These are phyloP conservation scores for Trematomus bernacchii DNA, from an alignment of 2,797 vertebrate species.

Conservation along the genomic window DNA sequence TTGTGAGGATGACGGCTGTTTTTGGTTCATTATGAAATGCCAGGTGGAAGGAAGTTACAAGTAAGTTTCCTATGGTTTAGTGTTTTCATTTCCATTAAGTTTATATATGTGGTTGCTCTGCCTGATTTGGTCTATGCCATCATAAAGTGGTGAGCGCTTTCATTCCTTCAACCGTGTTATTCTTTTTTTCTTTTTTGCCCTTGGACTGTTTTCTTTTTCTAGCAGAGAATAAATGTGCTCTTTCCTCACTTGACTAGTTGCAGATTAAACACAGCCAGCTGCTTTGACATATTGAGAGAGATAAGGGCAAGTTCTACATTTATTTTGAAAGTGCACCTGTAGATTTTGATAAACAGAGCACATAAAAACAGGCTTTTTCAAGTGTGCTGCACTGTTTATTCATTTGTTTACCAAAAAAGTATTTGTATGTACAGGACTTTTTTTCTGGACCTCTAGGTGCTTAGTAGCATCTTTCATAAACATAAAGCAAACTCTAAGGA, in stretches of 20 bases:
- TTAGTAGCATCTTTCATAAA: constrained; percentile 21
- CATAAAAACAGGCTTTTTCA: background rate
- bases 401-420: no score
- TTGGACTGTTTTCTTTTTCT: constrained; percentile 62
- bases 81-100: constrained; percentile 68
- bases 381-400: background rate
- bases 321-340: constrained; percentile 8
- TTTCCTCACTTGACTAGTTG: constrained; percentile 36
- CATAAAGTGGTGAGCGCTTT: constrained; percentile 42
- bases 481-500: background rate
- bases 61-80: constrained; percentile 55
- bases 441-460: background rate
- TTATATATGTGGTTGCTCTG: constrained; percentile 60
- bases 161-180: constrained; percentile 48
- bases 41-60: constrained; percentile 76
- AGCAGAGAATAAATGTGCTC: constrained; percentile 47
- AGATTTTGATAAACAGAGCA: constrained; percentile 22
- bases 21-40: constrained; percentile 45
- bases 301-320: constrained; percentile 40
- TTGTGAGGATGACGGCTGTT: constrained; percentile 23
- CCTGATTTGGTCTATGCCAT: constrained; percentile 44
- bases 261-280: constrained; percentile 13
- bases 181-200: constrained; percentile 34
- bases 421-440: background rate
- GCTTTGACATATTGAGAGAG: constrained; percentile 21